phyloP scores from a whole-genome alignment of 2,888 invertebrate species.

The Amphipyra berbera region DNA sequence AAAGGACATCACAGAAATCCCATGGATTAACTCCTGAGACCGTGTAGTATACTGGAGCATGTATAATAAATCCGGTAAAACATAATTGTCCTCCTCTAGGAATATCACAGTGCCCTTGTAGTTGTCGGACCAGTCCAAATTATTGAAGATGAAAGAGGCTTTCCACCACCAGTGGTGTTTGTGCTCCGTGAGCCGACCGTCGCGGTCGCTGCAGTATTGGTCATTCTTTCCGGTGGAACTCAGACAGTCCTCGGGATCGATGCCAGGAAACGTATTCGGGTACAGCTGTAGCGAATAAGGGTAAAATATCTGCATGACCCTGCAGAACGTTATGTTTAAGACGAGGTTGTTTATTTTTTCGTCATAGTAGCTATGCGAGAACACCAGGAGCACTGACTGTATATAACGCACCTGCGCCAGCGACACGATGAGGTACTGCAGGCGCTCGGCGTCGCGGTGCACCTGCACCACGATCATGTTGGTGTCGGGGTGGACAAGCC shows the following conservation, averaged over 20 bases:
- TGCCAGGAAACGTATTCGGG: constrained; percentile 67
- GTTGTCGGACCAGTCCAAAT: constrained; percentile 49
- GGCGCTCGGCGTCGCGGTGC: constrained; percentile 57
- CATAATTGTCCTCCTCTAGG: constrained; percentile 69
- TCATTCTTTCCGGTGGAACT: neutral
- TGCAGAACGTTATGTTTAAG: constrained; percentile 67
- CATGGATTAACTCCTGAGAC: constrained; percentile 56
- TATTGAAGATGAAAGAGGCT: constrained; percentile 67
- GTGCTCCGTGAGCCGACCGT: constrained; percentile 62
- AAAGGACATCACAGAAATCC: constrained; percentile 65
- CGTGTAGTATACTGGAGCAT: constrained; percentile 61
- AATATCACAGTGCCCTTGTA: constrained; percentile 66
- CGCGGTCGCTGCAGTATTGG: constrained; percentile 54
- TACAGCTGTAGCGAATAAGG: constrained; percentile 71
- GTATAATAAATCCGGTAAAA: constrained; percentile 70
- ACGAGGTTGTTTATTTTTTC: constrained; percentile 63
- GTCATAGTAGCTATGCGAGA: constrained; percentile 73
- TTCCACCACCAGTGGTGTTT: constrained; percentile 81
- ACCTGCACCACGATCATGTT: constrained; percentile 64
- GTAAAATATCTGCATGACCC: constrained; percentile 74
- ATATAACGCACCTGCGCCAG: constrained; percentile 67
- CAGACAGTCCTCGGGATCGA: constrained; percentile 58
- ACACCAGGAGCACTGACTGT: constrained; percentile 63
- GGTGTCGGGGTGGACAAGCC: constrained; percentile 52
- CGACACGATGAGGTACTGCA: constrained; percentile 67